Evolutionary conservation across 37 sponge, comb jelly and placozoan species (phyloP), one percentile per base, ranked within the genome.

Genomic region (Hexactinellida sp.): DNA sequence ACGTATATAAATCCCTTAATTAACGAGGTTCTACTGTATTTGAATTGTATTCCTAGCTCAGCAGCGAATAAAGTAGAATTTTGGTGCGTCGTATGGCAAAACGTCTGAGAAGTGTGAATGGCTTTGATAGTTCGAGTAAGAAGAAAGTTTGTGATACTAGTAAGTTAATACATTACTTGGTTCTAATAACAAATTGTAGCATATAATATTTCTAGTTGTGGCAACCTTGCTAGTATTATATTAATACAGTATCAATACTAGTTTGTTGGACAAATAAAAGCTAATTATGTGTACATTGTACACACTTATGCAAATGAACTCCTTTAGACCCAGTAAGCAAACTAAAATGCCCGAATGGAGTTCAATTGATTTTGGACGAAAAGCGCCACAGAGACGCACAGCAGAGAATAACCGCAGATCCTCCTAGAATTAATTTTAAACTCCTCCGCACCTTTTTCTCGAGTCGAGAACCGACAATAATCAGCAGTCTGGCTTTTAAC

Each of bases 401-500:
- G 5, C 76, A 25, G 34, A 63, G 76, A n/a, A 63, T 28, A 10
- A 63, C 34, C 30, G 5, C 21, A n/a, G 32, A 63, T 7, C 76
- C 76, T 32, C 76, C 76, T 63, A 63, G 34, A 63, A 63, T 63
- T n/a, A 7, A 32, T 7, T 63, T 63, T 23, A 10, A 28, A 63
- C 21, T 3, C 5, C 34, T 63, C 32, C 13, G 13, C 76, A 3
- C 28, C 21, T 63, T 63, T 23, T 63, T 28, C 76, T 63, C 76
- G 5, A 63, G 76, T n/a, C 25, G 30, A 7, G 30, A 10, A 1
- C 76, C 21, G 3, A 63, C 76, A 10, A 63, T 63, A 5, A 63
- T 63, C 25, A 63, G 76, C 76, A 63, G 76, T 63, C 76, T 63
- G 28, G 76, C 76, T 3, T 63, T 63, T 63, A 63, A 63, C 34